Percentiles rank a stretch among this genome's conserved stretches.
phyloP scores from a whole-genome alignment of 2,888 invertebrate genomes.

The Melitaea athalia region DNA sequence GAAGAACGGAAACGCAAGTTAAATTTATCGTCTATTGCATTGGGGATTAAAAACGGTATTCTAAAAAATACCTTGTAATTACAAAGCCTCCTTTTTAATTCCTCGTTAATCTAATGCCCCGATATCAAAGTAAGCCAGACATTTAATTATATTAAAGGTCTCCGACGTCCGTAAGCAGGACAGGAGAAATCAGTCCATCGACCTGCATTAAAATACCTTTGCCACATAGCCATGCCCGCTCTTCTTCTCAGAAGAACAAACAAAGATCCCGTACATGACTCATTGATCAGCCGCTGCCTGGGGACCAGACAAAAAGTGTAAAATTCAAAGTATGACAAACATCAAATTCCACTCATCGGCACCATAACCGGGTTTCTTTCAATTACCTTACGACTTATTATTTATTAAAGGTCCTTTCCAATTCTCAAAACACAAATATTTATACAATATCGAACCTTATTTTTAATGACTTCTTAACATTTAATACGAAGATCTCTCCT shows the following conservation, averaged over 20 bases:
- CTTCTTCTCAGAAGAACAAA: constrained; percentile 76
- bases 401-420: constrained; percentile 13
- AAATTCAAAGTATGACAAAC: constrained; percentile 25
- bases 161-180: constrained; percentile 54
- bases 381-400: constrained; percentile 15
- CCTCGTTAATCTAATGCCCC: constrained; percentile 18
- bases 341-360: constrained; percentile 31
- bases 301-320: constrained; percentile 58
- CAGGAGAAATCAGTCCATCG: constrained; percentile 73
- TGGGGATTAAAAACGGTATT: background rate
- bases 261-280: constrained; percentile 80
- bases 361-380: constrained; percentile 33
- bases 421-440: constrained; percentile 8
- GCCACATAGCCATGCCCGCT: constrained; percentile 71
- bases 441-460: background rate
- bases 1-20: no score
- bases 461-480: background rate
- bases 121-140: constrained; percentile 39
- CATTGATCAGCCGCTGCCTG: constrained; percentile 60
- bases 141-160: constrained; percentile 56
- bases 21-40: no score
- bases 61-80: background rate
- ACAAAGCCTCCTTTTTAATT: background rate
- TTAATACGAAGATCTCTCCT: background rate
- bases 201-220: constrained; percentile 75